phyloP scores from a whole-genome alignment of 1,140 invertebrate genomes.

The Coptotermes formosanus region DNA sequence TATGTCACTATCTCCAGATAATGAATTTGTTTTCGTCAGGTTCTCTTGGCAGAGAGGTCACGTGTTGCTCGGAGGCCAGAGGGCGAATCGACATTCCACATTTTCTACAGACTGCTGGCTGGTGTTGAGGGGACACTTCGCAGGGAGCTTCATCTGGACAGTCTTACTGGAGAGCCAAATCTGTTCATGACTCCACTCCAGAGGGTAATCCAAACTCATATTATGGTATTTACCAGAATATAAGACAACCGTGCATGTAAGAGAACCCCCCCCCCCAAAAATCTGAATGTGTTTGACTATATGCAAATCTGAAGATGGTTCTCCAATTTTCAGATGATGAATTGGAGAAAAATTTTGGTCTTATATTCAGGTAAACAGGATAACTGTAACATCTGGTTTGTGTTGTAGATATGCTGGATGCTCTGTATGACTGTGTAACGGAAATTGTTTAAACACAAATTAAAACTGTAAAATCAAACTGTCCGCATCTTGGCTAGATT shows the following conservation, averaged over 20 bases:
- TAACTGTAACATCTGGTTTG: not conserved
- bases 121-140: slow-evolving; percentile 74
- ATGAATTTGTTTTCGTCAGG: slow-evolving; percentile 48
- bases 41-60: slow-evolving; percentile 72
- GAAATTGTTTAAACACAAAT: not conserved
- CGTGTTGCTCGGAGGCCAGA: slow-evolving; percentile 66
- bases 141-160: slow-evolving; percentile 80
- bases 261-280: too few relatives aligned
- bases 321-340: too few relatives aligned
- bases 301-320: too few relatives aligned
- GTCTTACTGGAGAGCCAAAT: slow-evolving; percentile 71
- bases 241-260: too few relatives aligned
- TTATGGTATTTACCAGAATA: not conserved
- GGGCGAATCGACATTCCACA: slow-evolving; percentile 77
- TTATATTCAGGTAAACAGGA: not conserved
- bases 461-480: not conserved
- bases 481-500: not conserved
- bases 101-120: slow-evolving; percentile 78
- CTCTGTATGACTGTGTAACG: not conserved
- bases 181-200: slow-evolving; percentile 76
- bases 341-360: not conserved
- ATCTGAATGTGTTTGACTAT: too few relatives aligned
- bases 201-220: slow-evolving; percentile 49
- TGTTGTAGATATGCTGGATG: not conserved
- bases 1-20: not conserved